A percentile compares a stretch with the other conserved stretches of the same genome.
Evolutionary conservation across 2,113 vertebrate genomes (phyloP).

Genomic region (Pachycephala philippinensis): DNA sequence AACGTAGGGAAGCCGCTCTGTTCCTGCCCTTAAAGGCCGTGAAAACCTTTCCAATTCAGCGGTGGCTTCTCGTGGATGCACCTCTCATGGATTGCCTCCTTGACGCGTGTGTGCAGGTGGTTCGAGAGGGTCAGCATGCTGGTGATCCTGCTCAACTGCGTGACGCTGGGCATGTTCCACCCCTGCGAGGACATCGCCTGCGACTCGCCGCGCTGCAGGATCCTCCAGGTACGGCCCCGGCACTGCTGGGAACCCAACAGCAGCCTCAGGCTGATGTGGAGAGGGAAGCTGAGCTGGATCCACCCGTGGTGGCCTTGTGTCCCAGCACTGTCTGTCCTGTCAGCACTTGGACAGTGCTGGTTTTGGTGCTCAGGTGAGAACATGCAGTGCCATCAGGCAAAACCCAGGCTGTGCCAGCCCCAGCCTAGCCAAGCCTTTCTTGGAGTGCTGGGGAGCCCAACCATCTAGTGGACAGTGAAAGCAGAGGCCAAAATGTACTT

Average conservation of each 20-base stretch:
- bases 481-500: not conserved
- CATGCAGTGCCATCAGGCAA: rapidly evolving
- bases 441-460: not conserved
- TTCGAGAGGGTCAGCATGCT: slow-evolving; percentile 97
- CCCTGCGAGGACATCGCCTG: slow-evolving; percentile 95
- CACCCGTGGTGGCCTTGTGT: rapidly evolving
- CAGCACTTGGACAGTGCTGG: not conserved
- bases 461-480: not conserved
- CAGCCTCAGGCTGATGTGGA: not conserved
- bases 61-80: rapidly evolving
- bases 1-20: rapidly evolving
- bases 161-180: slow-evolving; percentile 98
- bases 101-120: slow-evolving; percentile 84
- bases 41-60: rapidly evolving
- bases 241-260: rapidly evolving
- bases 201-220: slow-evolving; percentile 89
- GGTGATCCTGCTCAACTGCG: slow-evolving; percentile 98
- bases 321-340: not conserved
- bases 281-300: not conserved
- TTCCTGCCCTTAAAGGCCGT: not conserved
- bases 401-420: not conserved
- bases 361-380: not conserved
- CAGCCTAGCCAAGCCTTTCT: not conserved
- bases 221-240: slow-evolving; percentile 81
- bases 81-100: slow-evolving; percentile 73